A percentile compares a stretch with the other conserved stretches of the same genome.
Evolutionary conservation across 2,888 invertebrate species (phyloP).

Genomic region (Noctua fimbriata): DNA sequence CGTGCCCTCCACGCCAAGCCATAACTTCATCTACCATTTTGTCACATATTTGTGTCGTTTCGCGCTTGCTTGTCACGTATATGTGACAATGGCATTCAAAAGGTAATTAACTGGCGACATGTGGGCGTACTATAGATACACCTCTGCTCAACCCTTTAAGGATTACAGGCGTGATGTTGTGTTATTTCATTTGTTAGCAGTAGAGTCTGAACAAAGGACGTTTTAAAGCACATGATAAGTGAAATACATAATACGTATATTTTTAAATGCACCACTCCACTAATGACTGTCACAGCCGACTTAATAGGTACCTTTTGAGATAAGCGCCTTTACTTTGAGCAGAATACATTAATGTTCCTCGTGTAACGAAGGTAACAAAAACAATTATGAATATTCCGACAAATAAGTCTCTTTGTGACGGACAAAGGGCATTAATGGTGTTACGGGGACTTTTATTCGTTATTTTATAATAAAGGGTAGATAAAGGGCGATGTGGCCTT

Average conservation of each 20-base stretch:
- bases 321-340: slow-evolving; percentile 16
- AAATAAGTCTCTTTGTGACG: slow-evolving; percentile 32
- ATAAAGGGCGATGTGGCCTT: neutral
- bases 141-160: neutral
- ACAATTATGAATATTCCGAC: slow-evolving; percentile 46
- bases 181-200: neutral
- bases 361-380: slow-evolving; percentile 37
- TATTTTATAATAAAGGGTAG: slow-evolving; percentile 2
- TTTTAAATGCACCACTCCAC: slow-evolving; percentile 12
- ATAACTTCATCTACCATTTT: too few relatives aligned
- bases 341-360: slow-evolving; percentile 30
- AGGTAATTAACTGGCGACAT: neutral
- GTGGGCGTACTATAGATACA: neutral
- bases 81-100: too few relatives aligned
- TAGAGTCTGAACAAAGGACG: neutral
- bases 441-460: slow-evolving; percentile 18
- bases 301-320: neutral
- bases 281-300: neutral
- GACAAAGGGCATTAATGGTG: slow-evolving; percentile 43
- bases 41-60: too few relatives aligned
- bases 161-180: neutral
- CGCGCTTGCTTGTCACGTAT: too few relatives aligned
- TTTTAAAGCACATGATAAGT: neutral
- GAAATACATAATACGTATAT: neutral
- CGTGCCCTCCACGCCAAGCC: too few relatives aligned